Conservation (phyloP, 2,797 vertebrate species). For the Gambusia yucatana region DNA sequence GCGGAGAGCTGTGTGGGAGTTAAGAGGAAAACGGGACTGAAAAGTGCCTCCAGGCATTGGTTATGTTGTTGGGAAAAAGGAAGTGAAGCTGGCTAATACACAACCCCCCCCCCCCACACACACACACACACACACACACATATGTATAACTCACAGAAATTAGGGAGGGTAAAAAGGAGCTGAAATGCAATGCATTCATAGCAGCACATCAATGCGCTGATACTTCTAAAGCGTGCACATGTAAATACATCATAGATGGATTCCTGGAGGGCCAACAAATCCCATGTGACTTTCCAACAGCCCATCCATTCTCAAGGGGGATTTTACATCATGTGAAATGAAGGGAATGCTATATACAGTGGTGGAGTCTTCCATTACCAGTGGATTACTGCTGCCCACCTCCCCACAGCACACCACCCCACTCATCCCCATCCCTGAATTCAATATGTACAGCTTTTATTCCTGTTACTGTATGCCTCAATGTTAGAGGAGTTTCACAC, state of each 20-base stretch:
- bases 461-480: slow-evolving; percentile 12
- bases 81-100: slow-evolving; percentile 41
- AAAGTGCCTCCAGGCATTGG: slow-evolving; percentile 45
- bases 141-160: not conserved
- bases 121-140: slow-evolving; percentile 11
- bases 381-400: slow-evolving; percentile 27
- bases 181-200: not conserved
- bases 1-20: slow-evolving; percentile 53
- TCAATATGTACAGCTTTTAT: slow-evolving; percentile 5
- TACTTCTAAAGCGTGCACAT: slow-evolving; percentile 8
- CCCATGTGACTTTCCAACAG: slow-evolving; percentile 34
- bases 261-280: slow-evolving; percentile 22
- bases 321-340: slow-evolving; percentile 39
- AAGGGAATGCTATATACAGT: slow-evolving; percentile 36
- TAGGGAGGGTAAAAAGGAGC: slow-evolving; percentile 12
- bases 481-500: slow-evolving; percentile 19
- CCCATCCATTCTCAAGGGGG: slow-evolving; percentile 38
- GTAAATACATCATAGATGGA: slow-evolving; percentile 26
- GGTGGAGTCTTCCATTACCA: slow-evolving; percentile 32
- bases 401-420: slow-evolving; percentile 6
- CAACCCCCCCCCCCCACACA: slow-evolving; percentile 31
- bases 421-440: slow-evolving; percentile 16
- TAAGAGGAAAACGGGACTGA: slow-evolving; percentile 40
- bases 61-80: slow-evolving; percentile 42
- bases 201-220: slow-evolving; percentile 3